A percentile compares a stretch with the other conserved stretches of the same genome.
These are phyloP conservation scores for Amniataba percoides DNA, from an alignment of 2,797 vertebrate genomes.

Conservation along the genomic window DNA sequence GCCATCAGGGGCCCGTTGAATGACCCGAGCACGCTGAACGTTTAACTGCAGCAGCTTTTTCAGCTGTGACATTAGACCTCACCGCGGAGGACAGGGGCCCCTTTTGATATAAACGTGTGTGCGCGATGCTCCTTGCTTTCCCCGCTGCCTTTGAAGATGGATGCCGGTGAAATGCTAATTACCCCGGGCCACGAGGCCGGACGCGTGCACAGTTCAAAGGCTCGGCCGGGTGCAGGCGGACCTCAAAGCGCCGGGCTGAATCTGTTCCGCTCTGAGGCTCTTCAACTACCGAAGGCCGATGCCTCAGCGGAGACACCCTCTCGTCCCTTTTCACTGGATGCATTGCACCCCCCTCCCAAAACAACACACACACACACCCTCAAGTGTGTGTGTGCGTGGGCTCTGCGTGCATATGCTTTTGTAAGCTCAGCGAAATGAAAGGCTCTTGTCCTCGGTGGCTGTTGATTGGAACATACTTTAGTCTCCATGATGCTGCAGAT, in stretches of 20 bases:
- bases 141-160: conserved; percentile 78
- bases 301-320: conserved; percentile 60
- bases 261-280: conserved; percentile 75
- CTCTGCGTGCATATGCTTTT: conserved; percentile 48
- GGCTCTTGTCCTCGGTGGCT: conserved; percentile 31
- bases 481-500: conserved; percentile 51
- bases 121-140: conserved; percentile 59
- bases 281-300: conserved; percentile 61
- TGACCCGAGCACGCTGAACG: conserved; percentile 28
- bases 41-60: conserved; percentile 65
- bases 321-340: conserved; percentile 45
- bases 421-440: conserved; percentile 45
- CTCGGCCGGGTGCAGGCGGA: conserved; percentile 57
- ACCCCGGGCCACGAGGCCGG: conserved; percentile 65
- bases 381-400: conserved; percentile 29
- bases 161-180: conserved; percentile 81
- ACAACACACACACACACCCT: too few relatives aligned
- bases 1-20: conserved; percentile 2
- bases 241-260: conserved; percentile 75
- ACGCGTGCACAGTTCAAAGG: conserved; percentile 78
- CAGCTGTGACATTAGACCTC: conserved; percentile 67
- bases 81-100: conserved; percentile 55
- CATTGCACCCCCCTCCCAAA: conserved; percentile 5
- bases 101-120: conserved; percentile 67
- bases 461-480: conserved; percentile 33